These are phyloP conservation scores for Morpho deidamia DNA, from an alignment of 2,888 invertebrate species.

Conservation along the genomic window DNA sequence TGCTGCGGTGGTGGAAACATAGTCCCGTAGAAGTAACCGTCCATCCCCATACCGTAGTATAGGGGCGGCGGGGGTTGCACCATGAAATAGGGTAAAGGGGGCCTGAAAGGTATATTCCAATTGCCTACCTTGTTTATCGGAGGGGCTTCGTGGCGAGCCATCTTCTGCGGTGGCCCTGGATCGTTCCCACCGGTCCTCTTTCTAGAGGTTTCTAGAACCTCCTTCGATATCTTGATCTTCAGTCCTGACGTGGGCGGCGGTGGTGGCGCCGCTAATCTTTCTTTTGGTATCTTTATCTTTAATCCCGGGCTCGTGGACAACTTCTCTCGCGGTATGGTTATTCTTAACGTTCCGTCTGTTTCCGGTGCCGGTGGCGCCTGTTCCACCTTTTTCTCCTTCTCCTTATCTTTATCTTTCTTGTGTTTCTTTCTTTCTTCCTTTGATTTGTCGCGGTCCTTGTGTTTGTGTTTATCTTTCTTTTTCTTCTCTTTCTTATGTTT, in stretches of 20 bases:
- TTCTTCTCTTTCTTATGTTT: constrained; percentile 82
- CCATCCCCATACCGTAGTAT: constrained; percentile 47
- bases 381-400: constrained; percentile 57
- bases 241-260: constrained; percentile 72
- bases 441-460: constrained; percentile 86
- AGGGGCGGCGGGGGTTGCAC: constrained; percentile 61
- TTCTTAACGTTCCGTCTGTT: constrained; percentile 51
- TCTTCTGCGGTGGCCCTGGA: constrained; percentile 46
- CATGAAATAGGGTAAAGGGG: constrained; percentile 58
- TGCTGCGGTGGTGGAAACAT: constrained; percentile 40
- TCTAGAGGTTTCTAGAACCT: constrained; percentile 78
- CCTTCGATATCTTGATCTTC: constrained; percentile 90
- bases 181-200: constrained; percentile 41
- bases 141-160: constrained; percentile 56
- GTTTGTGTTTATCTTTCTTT: constrained; percentile 89
- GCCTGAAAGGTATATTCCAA: constrained; percentile 50
- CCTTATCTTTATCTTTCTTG: constrained; percentile 81
- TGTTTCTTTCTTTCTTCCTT: constrained; percentile 85
- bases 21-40: constrained; percentile 41
- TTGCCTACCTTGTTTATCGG: constrained; percentile 58
- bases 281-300: constrained; percentile 90
- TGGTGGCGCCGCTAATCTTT: constrained; percentile 80
- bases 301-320: constrained; percentile 73
- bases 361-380: constrained; percentile 25
- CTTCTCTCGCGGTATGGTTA: constrained; percentile 68